Conservation (phyloP, 2,797 vertebrate species). For the Pseudochromis fuscus region DNA sequence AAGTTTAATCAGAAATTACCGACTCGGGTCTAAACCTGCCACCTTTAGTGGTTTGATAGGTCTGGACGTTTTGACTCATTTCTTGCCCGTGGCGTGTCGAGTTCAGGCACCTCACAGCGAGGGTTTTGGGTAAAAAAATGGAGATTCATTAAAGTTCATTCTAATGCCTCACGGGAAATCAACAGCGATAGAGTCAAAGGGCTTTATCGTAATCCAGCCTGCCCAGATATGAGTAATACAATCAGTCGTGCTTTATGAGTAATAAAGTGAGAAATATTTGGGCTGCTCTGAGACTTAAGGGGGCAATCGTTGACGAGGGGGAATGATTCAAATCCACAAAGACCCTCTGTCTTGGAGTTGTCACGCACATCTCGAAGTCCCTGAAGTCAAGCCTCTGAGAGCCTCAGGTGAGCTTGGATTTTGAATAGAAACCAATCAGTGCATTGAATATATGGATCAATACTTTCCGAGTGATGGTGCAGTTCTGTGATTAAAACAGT, state of each 20-base stretch:
- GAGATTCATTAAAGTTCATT: conserved; percentile 84
- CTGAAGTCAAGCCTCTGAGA: neutral
- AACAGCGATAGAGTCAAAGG: conserved; percentile 76
- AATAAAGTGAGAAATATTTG: conserved; percentile 81
- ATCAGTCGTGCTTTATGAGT: conserved; percentile 76
- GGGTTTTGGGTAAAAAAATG: conserved; percentile 66
- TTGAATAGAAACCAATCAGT: conserved; percentile 3
- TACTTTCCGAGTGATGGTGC: neutral
- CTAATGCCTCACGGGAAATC: conserved; percentile 80
- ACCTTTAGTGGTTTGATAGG: conserved; percentile 58
- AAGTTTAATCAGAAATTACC: conserved; percentile 69
- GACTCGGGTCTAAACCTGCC: conserved; percentile 68
- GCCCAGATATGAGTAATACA: conserved; percentile 77
- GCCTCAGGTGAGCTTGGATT: conserved; percentile 26
- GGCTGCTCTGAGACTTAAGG: conserved; percentile 68
- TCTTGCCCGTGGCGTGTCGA: conserved; percentile 57
- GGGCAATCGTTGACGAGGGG: conserved; percentile 52
- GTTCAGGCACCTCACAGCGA: conserved; percentile 64
- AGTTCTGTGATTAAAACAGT: neutral
- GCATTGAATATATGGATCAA: conserved; percentile 9
- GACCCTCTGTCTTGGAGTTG: conserved; percentile 45
- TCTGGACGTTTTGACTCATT: conserved; percentile 61
- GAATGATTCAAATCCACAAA: conserved; percentile 74
- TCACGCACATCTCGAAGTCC: conserved; percentile 27
- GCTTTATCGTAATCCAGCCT: conserved; percentile 76